Evolutionary conservation across 2,113 vertebrate genomes (phyloP), one percentile per base, ranked within the genome.

Genomic region (Himantopus leucocephalus): DNA sequence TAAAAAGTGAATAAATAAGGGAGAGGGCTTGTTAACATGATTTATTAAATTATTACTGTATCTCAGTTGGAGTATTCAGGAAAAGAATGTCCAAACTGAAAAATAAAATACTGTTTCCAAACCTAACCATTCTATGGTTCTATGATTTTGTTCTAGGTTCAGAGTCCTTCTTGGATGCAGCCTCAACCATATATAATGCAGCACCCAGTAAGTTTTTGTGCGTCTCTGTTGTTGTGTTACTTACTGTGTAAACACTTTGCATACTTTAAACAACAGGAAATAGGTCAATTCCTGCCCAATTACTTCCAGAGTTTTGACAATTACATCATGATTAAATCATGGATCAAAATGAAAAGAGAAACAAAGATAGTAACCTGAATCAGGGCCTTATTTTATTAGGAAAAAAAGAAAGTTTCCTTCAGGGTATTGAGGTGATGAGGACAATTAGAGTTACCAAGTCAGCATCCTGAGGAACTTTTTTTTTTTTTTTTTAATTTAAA

Each of bases 151-250:
- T 97, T 97, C 45, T 95, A 99, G 99, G 98, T 99, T 98, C 99
- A 99, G 98, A 99, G 99, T 98, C 99, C 99, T 82, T 99, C 99
- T 90, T 99, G 99, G 99, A 98, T 99, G 98, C 98, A 99, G 93
- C 99, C 99, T 97, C 99, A 99, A 96, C 98, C 99, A 27, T 99
- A 99, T 86, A 99, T 99, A 96, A 98, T 99, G 98, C 99, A 99
- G 98, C 99, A 99, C 98, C 99, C 99, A n/a, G 99, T 99, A 99
- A 99, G 99, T 98, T 79, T 95, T 64, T 62, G 20, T 85, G 19
- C 43, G 80, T 92, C 55, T 91, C 17, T 3, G 3, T 63, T 85
- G 26, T 43, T 74, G 24, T 92, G 23, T 87, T 74, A 34, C 48
- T 19, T 52, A 32, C 53, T 59, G 39, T 73, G 37, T 76, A 63